phyloP scores from a whole-genome alignment of 1,140 invertebrate genomes.

The Platyscapa corneri region DNA sequence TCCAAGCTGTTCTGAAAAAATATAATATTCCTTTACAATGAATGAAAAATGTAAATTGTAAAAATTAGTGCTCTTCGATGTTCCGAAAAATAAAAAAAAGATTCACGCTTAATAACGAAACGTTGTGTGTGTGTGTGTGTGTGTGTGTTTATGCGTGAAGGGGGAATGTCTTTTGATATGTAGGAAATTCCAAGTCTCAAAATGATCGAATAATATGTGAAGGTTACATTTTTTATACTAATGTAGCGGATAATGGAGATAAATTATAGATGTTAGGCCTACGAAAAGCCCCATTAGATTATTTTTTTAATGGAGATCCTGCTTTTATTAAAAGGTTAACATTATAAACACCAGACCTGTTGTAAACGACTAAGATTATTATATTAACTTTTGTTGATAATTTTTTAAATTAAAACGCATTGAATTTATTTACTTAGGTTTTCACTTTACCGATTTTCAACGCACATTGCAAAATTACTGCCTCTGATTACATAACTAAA shows the following conservation, averaged over 20 bases:
- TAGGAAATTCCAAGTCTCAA: too few species aligned
- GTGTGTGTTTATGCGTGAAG: too few species aligned
- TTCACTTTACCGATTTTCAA: not conserved
- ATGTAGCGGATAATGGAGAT: not conserved
- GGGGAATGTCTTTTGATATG: too few species aligned
- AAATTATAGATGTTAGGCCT: not conserved
- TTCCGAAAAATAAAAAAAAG: not conserved
- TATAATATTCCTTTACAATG: not conserved
- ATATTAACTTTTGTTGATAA: not conserved
- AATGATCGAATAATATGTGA: not conserved
- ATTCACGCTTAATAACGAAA: not conserved
- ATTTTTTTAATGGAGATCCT: not conserved
- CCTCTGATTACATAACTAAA: not conserved
- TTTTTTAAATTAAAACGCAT: too few species aligned
- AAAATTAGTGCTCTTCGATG: not conserved
- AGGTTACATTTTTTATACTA: not conserved
- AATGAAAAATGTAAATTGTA: not conserved
- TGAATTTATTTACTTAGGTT: not conserved
- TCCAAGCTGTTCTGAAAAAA: not conserved
- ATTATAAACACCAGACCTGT: not conserved
- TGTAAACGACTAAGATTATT: not conserved
- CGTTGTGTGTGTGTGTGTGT: not conserved
- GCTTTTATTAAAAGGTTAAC: not conserved
- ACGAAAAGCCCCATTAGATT: not conserved
- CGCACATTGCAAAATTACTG: not conserved